Conservation (phyloP, 2,113 vertebrate species). For the Clarias macrocephalus region DNA sequence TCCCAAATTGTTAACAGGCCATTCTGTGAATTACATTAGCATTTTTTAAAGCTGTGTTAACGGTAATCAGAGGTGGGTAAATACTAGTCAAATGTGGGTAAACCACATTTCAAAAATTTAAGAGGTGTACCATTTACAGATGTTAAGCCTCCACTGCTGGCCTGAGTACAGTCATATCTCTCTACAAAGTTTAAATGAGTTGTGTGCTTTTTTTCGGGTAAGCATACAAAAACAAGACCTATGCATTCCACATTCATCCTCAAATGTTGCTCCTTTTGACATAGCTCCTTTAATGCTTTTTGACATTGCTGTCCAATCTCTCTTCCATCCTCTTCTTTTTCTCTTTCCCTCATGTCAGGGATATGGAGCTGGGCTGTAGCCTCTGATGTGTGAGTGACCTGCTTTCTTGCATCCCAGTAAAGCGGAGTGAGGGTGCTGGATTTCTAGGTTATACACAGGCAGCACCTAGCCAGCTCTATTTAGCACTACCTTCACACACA, state of each 20-base stretch:
- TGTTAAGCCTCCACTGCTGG: no score
- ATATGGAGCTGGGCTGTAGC: conserved; percentile 65
- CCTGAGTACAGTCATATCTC: not conserved
- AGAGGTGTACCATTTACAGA: no score
- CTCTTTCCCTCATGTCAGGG: conserved; percentile 47
- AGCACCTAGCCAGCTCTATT: conserved; percentile 54
- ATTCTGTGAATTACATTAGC: no score
- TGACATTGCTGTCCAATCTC: conserved; percentile 27
- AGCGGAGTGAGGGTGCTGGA: conserved; percentile 30
- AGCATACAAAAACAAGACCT: not conserved
- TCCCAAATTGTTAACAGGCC: no score
- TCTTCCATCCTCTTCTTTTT: conserved; percentile 41
- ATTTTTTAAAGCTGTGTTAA: no score
- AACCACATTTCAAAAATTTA: no score
- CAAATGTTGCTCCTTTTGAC: not conserved
- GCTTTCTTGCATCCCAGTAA: conserved; percentile 62
- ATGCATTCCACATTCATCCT: not conserved
- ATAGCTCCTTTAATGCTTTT: conserved; percentile 21
- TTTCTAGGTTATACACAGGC: conserved; percentile 68
- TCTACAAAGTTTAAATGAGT: not conserved
- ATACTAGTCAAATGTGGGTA: no score
- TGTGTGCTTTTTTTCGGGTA: not conserved
- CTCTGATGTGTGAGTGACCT: conserved; percentile 73
- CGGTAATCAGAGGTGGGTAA: no score
- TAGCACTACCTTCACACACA: conserved; percentile 53